Conservation (phyloP, 2,797 vertebrate genomes). For the Sphaeramia orbicularis region DNA sequence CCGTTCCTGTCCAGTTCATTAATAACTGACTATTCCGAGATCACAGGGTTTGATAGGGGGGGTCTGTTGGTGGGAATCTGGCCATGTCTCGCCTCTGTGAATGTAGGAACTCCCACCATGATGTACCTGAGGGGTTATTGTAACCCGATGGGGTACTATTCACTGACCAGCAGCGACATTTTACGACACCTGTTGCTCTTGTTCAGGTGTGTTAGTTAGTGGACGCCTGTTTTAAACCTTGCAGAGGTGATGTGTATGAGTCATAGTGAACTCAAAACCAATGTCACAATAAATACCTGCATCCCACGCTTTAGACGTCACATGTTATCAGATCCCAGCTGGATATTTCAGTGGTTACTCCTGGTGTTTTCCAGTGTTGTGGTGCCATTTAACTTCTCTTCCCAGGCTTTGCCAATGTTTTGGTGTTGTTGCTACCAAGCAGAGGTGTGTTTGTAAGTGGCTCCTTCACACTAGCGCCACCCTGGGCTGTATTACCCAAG, state of each 20-base stretch:
- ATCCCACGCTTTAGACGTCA: slow-evolving; percentile 26
- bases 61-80: slow-evolving; percentile 50
- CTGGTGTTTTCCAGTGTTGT: slow-evolving; percentile 68
- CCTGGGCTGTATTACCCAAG: slow-evolving; percentile 46
- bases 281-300: not conserved
- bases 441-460: slow-evolving; percentile 56
- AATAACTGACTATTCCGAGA: slow-evolving; percentile 76
- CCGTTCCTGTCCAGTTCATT: slow-evolving; percentile 78
- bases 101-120: slow-evolving; percentile 75
- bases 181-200: slow-evolving; percentile 72
- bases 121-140: slow-evolving; percentile 69
- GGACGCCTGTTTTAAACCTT: not conserved
- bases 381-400: slow-evolving; percentile 56
- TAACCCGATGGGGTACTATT: slow-evolving; percentile 27
- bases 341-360: slow-evolving; percentile 53
- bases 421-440: slow-evolving; percentile 64
- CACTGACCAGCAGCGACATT: slow-evolving; percentile 22
- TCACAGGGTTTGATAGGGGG: slow-evolving; percentile 68
- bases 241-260: not conserved
- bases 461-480: slow-evolving; percentile 70
- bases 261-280: not conserved
- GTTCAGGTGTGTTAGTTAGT: slow-evolving; percentile 48
- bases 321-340: slow-evolving; percentile 21
- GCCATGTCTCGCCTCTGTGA: slow-evolving; percentile 24
- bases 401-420: slow-evolving; percentile 67